Conservation (phyloP, 2,113 vertebrate genomes). For the Erythrocebus patas region DNA sequence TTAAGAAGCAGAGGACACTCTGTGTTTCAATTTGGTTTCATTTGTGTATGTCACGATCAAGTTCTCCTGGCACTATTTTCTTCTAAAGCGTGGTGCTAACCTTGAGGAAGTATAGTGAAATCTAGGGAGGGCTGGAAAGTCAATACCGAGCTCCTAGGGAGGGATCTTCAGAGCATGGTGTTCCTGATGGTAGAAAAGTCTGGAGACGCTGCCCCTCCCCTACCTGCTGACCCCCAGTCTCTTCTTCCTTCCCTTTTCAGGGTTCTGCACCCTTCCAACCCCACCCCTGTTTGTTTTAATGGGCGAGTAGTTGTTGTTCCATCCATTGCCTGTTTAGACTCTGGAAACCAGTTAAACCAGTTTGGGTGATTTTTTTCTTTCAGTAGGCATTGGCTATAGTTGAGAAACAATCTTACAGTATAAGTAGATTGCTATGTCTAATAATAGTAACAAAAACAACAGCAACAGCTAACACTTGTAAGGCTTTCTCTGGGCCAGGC, state of each 20-base stretch:
- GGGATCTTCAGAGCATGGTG: neutral
- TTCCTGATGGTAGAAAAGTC: neutral
- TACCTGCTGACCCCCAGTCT: neutral
- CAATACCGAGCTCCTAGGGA: neutral
- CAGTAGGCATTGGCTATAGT: neutral
- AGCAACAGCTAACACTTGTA: neutral
- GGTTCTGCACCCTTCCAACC: neutral
- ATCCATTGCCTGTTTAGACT: neutral
- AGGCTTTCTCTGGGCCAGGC: neutral
- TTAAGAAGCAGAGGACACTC: neutral
- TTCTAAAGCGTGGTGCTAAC: neutral
- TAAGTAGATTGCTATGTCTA: neutral
- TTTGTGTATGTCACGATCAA: neutral
- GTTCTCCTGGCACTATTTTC: neutral
- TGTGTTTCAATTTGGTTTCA: neutral
- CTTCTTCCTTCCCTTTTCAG: neutral
- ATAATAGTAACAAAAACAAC: neutral
- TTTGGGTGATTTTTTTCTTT: constrained; percentile 3
- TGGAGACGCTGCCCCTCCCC: no score
- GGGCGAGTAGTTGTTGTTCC: neutral
- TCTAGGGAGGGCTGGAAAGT: neutral
- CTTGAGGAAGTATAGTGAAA: neutral
- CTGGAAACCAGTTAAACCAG: constrained; percentile 37
- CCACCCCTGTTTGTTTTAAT: neutral
- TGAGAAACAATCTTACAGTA: constrained; percentile 3